Percentiles rank a stretch among this genome's conserved stretches.
Evolutionary conservation across 2,888 invertebrate genomes (phyloP).

Genomic region (Microdon myrmicae): DNA sequence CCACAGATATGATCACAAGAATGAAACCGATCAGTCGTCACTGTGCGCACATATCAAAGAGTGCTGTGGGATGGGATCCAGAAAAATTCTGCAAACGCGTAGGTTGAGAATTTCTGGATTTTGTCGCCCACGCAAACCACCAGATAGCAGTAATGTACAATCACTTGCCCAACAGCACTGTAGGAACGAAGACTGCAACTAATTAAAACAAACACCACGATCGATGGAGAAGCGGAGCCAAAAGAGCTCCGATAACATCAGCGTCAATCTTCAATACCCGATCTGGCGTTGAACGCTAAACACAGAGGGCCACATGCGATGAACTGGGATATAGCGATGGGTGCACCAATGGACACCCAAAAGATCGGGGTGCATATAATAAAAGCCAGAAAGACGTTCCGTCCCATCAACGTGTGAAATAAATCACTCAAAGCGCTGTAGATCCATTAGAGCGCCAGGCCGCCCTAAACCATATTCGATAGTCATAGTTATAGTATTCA

Average conservation of each 20-base stretch:
- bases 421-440: slow-evolving; percentile 58
- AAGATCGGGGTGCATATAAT: slow-evolving; percentile 39
- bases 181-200: slow-evolving; percentile 39
- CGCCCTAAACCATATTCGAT: neutral
- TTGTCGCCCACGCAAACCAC: slow-evolving; percentile 27
- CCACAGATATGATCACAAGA: slow-evolving; percentile 29
- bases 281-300: slow-evolving; percentile 1
- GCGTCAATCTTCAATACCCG: neutral
- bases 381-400: slow-evolving; percentile 56
- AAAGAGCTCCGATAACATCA: slow-evolving; percentile 30
- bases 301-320: slow-evolving; percentile 3
- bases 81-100: slow-evolving; percentile 42
- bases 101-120: slow-evolving; percentile 45
- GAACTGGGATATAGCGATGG: neutral
- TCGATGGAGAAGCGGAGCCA: slow-evolving; percentile 1
- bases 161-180: slow-evolving; percentile 7
- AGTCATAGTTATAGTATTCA: too few relatives aligned
- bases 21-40: slow-evolving; percentile 35
- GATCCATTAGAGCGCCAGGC: slow-evolving; percentile 45
- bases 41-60: slow-evolving; percentile 31
- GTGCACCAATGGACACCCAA: neutral
- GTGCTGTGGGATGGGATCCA: slow-evolving; percentile 22
- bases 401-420: slow-evolving; percentile 67
- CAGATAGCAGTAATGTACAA: neutral
- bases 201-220: slow-evolving; percentile 52